Conservation (phyloP, 2,888 invertebrate genomes). For the Operophtera brumata region DNA sequence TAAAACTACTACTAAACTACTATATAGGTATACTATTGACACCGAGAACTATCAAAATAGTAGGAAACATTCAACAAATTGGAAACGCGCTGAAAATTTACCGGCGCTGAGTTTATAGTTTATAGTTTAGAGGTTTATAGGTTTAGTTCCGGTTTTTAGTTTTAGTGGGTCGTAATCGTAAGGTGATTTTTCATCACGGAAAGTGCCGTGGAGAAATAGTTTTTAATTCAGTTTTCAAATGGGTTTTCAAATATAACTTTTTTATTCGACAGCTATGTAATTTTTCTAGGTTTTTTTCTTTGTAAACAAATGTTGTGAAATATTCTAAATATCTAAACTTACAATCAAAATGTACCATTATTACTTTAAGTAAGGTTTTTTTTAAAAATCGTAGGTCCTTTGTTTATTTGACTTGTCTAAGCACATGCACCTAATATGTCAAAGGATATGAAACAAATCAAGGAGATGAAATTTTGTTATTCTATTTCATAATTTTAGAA, state of each 20-base stretch:
- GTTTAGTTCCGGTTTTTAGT: constrained; percentile 25
- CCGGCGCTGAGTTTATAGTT: constrained; percentile 24
- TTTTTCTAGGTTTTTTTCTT: not conserved
- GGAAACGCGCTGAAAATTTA: constrained; percentile 25
- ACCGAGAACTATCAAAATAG: not conserved
- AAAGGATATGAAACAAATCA: too few relatives aligned
- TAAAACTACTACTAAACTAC: too few relatives aligned
- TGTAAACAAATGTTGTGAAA: too few relatives aligned
- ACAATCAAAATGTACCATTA: too few relatives aligned
- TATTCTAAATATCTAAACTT: too few relatives aligned
- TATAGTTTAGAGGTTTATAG: constrained; percentile 15
- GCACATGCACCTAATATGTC: too few relatives aligned
- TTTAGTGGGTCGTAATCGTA: constrained; percentile 21
- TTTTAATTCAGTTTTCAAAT: not conserved
- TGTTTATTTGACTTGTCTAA: too few relatives aligned
- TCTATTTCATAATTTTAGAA: too few relatives aligned
- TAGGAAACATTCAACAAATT: constrained; percentile 25
- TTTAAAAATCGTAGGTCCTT: too few relatives aligned
- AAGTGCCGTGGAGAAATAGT: not conserved
- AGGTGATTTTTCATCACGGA: constrained; percentile 15
- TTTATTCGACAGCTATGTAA: not conserved
- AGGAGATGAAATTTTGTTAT: too few relatives aligned
- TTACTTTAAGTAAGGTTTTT: too few relatives aligned
- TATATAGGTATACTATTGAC: too few relatives aligned
- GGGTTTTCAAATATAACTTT: not conserved